Evolutionary conservation across 1,140 invertebrate species (phyloP), one percentile per base, ranked within the genome.

Genomic region (Brachionus koreanus): DNA sequence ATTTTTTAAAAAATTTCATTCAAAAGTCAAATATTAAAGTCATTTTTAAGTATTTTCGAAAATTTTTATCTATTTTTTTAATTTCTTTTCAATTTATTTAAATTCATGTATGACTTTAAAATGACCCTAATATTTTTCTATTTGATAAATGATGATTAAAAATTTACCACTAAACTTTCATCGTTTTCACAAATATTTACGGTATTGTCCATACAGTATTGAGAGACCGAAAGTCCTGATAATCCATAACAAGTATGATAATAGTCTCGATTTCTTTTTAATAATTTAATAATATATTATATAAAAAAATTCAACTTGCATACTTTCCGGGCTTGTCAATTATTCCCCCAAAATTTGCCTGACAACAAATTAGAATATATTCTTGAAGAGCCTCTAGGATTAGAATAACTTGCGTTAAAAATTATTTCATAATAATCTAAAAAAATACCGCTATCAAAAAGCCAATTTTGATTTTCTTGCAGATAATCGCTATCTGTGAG

Each of bases 221-320:
- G 97, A 37, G 95, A 93, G 75, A 98, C 90, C 23, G 96, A 95
- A 19, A 98, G 88, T n/a, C 97, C 97, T 90, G 95, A 96, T 3
- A 98, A 88, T 2, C 93, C 93, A 86, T 99, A 98, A 88, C 96
- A 98, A 0, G 96, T 98, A 86, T 99, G 97, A 88, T 98, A 98
- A 82, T 94, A 92, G 89, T 98, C 97, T 84, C 92, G 89, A 74
- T 91, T 90, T 87, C 94, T 95, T 88, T 83, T 91, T 91, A 86
- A 79, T 85, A 87, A 83, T 82, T 72, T 42, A 13, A 4, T 49
- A 46, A 16, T 72, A 19, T 25, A 5, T n/a, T 10, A 42, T 13
- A 10, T 25, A 65, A 83, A 52, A 5, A 29, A 63, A 29, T 5
- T 25, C 4, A 63, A 63, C 6, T 35, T 42, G 85, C 85, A 90